Percentiles rank a stretch among this genome's conserved stretches.
phyloP scores from a whole-genome alignment of 2,113 vertebrate species.

The Rhipidura dahli region DNA sequence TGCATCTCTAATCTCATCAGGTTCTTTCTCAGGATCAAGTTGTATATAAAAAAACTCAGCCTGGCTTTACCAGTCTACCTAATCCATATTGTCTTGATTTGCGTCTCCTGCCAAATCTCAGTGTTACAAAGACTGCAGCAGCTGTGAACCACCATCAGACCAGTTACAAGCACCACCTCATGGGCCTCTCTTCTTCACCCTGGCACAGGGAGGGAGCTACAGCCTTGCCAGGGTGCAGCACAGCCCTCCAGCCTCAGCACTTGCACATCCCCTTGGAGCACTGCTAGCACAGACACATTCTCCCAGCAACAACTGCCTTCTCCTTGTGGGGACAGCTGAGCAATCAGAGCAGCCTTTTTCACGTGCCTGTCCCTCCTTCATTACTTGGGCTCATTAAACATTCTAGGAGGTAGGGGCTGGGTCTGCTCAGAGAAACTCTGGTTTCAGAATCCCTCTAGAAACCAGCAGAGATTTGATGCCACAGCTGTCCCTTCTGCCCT shows the following conservation, averaged over 20 bases:
- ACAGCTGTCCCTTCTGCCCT: neutral
- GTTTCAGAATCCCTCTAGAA: neutral
- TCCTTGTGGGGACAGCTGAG: neutral
- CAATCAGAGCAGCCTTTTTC: rapidly evolving
- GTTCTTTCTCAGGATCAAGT: neutral
- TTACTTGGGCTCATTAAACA: neutral
- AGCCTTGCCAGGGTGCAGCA: neutral
- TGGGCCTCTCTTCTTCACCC: rapidly evolving
- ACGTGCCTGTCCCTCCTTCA: rapidly evolving
- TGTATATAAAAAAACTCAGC: neutral
- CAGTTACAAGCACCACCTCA: neutral
- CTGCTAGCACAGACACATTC: neutral
- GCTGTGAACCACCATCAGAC: neutral
- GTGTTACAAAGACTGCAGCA: neutral
- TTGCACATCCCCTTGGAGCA: neutral
- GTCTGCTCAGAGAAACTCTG: neutral
- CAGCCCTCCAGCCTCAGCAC: neutral
- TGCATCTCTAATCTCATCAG: neutral
- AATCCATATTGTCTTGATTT: neutral
- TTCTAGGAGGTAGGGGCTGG: neutral
- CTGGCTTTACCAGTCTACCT: neutral
- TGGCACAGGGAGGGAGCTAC: neutral
- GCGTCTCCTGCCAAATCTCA: neutral
- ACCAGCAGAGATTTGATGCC: neutral
- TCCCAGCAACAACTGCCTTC: neutral